Evolutionary conservation across 2,113 vertebrate species (phyloP).

Genomic region (Pseudorasbora parva): DNA sequence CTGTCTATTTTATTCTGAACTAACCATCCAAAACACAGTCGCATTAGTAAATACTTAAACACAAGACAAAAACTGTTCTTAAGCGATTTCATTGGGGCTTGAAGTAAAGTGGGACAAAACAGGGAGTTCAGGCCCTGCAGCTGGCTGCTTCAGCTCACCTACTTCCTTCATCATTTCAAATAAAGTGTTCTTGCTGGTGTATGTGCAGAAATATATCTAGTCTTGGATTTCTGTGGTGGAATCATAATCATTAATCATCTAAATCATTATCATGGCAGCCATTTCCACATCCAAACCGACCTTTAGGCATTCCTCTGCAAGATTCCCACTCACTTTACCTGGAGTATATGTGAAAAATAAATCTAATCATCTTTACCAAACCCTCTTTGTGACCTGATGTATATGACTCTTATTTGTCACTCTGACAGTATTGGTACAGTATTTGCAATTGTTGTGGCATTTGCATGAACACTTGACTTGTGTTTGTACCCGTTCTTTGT

Average conservation of each 20-base stretch:
- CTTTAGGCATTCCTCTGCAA: constrained; percentile 25
- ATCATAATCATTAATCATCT: constrained; percentile 20
- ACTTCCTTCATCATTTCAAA: neutral
- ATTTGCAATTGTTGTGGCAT: neutral
- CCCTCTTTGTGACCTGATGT: constrained; percentile 9
- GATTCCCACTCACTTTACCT: constrained; percentile 17
- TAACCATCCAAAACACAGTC: no score
- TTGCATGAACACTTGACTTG: constrained; percentile 10
- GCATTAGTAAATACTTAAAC: no score
- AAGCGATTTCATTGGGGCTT: neutral
- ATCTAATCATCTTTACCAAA: constrained; percentile 31
- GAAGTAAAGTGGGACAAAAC: constrained; percentile 8
- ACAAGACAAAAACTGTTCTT: no score
- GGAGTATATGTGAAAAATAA: constrained; percentile 28
- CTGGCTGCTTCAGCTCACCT: neutral
- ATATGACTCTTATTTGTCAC: constrained; percentile 32
- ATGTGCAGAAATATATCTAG: neutral
- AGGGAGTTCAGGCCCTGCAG: no score
- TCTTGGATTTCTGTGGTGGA: neutral
- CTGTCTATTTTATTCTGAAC: no score
- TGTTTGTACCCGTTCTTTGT: neutral
- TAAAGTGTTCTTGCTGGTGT: constrained; percentile 7
- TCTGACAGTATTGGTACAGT: constrained; percentile 8
- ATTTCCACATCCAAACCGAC: constrained; percentile 15
- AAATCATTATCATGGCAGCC: constrained; percentile 25